Conservation (phyloP, 1,140 invertebrate genomes). For the Cepaea nemoralis region DNA sequence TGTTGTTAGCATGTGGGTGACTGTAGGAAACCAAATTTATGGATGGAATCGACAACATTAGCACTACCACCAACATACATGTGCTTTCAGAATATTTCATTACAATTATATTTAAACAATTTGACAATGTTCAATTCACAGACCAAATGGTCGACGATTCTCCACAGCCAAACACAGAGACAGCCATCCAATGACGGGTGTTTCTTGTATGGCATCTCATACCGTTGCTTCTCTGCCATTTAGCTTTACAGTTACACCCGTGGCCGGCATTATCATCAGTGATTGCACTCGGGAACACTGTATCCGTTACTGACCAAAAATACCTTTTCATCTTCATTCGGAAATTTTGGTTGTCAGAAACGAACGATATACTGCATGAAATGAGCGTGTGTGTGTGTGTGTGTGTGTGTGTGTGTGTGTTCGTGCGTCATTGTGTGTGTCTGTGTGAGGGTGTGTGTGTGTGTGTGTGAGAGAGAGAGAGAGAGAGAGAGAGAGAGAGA, state of each 20-base stretch:
- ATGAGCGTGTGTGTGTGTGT: no score
- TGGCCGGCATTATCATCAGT: no score
- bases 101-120: neutral
- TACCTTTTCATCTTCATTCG: neutral
- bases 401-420: no score
- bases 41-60: neutral
- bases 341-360: no score
- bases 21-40: conserved; percentile 17
- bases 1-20: neutral
- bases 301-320: neutral
- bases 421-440: no score
- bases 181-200: neutral
- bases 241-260: neutral
- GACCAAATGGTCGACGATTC: neutral
- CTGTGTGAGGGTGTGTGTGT: no score
- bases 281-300: neutral
- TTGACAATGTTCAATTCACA: neutral
- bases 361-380: no score
- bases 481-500: no score
- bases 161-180: neutral
- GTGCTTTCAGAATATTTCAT: conserved; percentile 1
- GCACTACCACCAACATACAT: neutral
- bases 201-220: neutral
- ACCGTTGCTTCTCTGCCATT: neutral
- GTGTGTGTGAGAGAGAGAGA: no score